Evolutionary conservation across 2,113 vertebrate species (phyloP), one percentile per base, ranked within the genome.

Genomic region (Chrysemys picta): DNA sequence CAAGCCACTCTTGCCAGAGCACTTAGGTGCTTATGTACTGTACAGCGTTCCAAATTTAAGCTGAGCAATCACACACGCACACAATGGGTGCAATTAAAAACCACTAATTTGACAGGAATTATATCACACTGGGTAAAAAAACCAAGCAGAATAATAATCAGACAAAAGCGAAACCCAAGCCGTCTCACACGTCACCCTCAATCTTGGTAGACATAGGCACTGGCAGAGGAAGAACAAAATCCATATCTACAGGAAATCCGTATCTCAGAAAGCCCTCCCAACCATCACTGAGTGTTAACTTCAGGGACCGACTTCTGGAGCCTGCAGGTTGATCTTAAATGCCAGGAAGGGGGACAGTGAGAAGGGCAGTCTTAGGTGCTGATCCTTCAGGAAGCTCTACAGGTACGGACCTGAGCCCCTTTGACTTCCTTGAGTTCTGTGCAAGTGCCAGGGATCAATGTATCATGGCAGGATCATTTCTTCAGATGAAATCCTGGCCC

Each of bases 1-100:
- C 82, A 57, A 88, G 1, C 82, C 88, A 82, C 50, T 95, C 65
- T 89, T 96, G 82, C 88, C 80, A 72, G 53, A 88, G 53, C 75
- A 52, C 31, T 83, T 96, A 94, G 89, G 19, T 96, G 80, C 79
- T 95, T 84, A 90, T 94, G 94, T 96, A 83, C 76, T 92, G 38
- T 31, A 65, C n/a, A 45, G 56, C 42, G 52, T 65, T 79, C 57
- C 27, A 29, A 52, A 90, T 94, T 95, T 80, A 89, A 90, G 24
- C 31, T 87, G 84, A 93, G 92, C 91, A 95, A 94, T 94, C 49
- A 79, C 24, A 8, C 49, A 56, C 19, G 16, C 52, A 21, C 52
- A 53, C 52, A 53, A 7, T 54, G 22, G 12, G 81, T 75, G 50
- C 75, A 94, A 59, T 84, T 93, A 85, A 19, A 92, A 89, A 52